Evolutionary conservation across 2,113 vertebrate species (phyloP).

Genomic region (Rallus limicola): DNA sequence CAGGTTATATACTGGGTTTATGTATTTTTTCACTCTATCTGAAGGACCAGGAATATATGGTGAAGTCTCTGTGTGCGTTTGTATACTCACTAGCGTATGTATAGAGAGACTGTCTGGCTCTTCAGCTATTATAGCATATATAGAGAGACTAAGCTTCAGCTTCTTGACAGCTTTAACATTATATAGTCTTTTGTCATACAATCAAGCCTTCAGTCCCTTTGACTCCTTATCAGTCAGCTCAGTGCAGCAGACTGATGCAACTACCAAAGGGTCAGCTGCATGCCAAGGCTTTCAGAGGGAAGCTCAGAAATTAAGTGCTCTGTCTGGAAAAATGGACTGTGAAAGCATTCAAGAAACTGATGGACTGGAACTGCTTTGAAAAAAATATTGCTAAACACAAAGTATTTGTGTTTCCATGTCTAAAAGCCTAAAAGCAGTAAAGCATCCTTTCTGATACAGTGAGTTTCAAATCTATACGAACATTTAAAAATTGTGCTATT

Average conservation of each 20-base stretch:
- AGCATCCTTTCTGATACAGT: neutral
- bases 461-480: neutral
- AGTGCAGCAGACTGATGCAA: neutral
- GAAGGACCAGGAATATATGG: neutral
- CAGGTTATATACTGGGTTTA: neutral
- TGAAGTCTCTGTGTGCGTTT: neutral
- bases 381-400: neutral
- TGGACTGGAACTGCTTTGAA: neutral
- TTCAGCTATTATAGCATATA: neutral
- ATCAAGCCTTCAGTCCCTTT: neutral
- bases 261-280: neutral
- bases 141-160: neutral
- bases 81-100: neutral
- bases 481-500: neutral
- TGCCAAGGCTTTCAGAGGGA: slow-evolving; percentile 10
- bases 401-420: neutral
- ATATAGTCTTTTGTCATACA: slow-evolving; percentile 28
- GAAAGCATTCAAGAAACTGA: neutral
- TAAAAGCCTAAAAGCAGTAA: neutral
- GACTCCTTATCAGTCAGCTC: neutral
- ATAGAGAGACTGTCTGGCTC: neutral
- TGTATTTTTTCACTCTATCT: neutral
- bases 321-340: slow-evolving; percentile 13
- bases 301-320: slow-evolving; percentile 17
- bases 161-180: neutral